These are phyloP conservation scores for Neoaliturus tenellus DNA, from an alignment of 2,888 invertebrate species.

Conservation along the genomic window DNA sequence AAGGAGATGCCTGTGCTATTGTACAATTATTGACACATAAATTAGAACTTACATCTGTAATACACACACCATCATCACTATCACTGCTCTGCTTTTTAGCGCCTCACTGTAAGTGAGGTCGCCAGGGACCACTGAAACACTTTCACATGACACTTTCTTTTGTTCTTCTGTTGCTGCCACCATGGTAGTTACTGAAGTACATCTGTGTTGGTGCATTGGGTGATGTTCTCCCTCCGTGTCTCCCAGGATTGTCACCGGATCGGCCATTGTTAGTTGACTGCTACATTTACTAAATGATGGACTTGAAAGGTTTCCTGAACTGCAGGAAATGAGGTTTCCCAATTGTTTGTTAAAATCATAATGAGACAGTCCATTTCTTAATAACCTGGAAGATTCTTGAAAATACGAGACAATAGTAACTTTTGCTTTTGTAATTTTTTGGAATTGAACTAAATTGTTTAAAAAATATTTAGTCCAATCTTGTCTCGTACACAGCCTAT, in stretches of 20 bases:
- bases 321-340: neutral
- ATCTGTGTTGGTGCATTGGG: neutral
- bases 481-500: conserved; percentile 7
- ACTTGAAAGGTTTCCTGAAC: neutral
- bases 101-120: neutral
- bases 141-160: neutral
- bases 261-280: neutral
- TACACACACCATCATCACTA: neutral
- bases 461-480: neutral
- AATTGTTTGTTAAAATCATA: neutral
- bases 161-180: neutral
- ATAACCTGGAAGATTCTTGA: neutral
- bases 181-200: neutral
- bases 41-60: neutral
- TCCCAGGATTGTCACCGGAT: neutral
- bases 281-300: neutral
- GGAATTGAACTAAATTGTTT: neutral
- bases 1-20: too few species aligned
- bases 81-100: neutral
- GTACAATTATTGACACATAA: neutral
- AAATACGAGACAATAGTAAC: neutral
- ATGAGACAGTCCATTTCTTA: conserved; percentile 1
- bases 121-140: neutral
- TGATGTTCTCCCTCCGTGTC: neutral
- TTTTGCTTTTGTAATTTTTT: neutral